A percentile compares a stretch with the other conserved stretches of the same genome.
These are phyloP conservation scores for Lampris incognitus DNA, from an alignment of 2,113 vertebrate genomes.

Conservation along the genomic window DNA sequence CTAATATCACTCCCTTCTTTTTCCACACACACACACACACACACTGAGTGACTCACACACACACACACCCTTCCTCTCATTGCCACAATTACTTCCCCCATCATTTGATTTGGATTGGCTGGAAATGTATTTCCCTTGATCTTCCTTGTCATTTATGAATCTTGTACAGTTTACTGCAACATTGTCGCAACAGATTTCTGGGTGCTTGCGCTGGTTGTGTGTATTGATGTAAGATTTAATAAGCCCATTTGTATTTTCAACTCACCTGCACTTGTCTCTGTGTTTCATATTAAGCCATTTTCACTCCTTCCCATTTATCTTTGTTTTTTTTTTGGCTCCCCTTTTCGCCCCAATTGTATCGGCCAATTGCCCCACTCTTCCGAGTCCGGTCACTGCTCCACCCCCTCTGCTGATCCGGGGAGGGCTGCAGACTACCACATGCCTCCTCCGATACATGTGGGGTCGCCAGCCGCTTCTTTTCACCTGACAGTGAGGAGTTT, in stretches of 20 bases:
- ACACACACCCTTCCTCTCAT: neutral
- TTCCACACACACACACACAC: conserved; percentile 5
- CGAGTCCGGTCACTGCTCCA: no score
- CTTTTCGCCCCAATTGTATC: no score
- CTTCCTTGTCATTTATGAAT: conserved; percentile 6
- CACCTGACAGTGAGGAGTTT: no score
- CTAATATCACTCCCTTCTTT: neutral
- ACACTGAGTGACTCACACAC: conserved; percentile 1
- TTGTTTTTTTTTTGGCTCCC: neutral
- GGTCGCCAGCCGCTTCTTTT: no score
- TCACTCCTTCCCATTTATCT: neutral
- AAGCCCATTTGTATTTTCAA: no score
- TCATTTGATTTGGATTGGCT: no score
- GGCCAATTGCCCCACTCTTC: no score
- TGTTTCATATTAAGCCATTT: neutral
- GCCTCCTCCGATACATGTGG: no score
- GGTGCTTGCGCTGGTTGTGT: no score
- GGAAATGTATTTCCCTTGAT: neutral
- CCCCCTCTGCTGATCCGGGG: no score
- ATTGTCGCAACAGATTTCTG: neutral
- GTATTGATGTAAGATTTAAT: neutral
- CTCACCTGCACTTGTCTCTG: neutral
- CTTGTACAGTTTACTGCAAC: conserved; percentile 13
- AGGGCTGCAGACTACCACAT: no score
- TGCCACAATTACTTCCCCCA: no score